Percentiles rank a stretch among this genome's conserved stretches.
phyloP scores from a whole-genome alignment of 2,113 vertebrate species.

The Istiophorus platypterus region DNA sequence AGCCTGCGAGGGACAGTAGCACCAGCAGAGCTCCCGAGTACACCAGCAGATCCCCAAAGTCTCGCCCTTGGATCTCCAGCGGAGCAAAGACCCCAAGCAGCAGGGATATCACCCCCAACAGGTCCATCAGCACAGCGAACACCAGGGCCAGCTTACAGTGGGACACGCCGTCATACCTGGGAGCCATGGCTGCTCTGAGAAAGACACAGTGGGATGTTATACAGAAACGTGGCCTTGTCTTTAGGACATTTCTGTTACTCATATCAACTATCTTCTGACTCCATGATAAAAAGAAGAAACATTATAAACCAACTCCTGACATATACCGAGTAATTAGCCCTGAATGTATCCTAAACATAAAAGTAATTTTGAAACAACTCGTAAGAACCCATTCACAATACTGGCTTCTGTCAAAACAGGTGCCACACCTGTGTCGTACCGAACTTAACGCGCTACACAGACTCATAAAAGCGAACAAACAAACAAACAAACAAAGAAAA shows the following conservation, averaged over 20 bases:
- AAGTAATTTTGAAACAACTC: not conserved
- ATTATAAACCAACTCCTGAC: not conserved
- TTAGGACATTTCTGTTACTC: not conserved
- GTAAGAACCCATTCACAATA: not conserved
- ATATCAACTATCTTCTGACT: not conserved
- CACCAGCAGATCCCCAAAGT: slow-evolving; percentile 91
- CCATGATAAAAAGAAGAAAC: not conserved
- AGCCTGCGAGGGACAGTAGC: slow-evolving; percentile 88
- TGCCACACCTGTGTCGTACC: slow-evolving; percentile 45
- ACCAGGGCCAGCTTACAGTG: slow-evolving; percentile 89
- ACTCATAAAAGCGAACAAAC: no score
- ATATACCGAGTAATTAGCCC: not conserved
- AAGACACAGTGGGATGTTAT: not conserved
- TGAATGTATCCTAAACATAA: no score
- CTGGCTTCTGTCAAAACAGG: slow-evolving; percentile 3
- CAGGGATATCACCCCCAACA: slow-evolving; percentile 84
- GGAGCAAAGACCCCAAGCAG: slow-evolving; percentile 89
- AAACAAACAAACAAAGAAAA: no score
- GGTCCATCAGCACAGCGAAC: slow-evolving; percentile 89
- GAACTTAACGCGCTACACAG: not conserved
- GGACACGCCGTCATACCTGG: slow-evolving; percentile 81
- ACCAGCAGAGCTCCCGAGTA: slow-evolving; percentile 90
- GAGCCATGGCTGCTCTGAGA: slow-evolving; percentile 68
- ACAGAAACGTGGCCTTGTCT: not conserved
- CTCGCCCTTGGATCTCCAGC: slow-evolving; percentile 85